phyloP scores from a whole-genome alignment of 2,888 invertebrate species.

The Lepidocyrtoides sp. region DNA sequence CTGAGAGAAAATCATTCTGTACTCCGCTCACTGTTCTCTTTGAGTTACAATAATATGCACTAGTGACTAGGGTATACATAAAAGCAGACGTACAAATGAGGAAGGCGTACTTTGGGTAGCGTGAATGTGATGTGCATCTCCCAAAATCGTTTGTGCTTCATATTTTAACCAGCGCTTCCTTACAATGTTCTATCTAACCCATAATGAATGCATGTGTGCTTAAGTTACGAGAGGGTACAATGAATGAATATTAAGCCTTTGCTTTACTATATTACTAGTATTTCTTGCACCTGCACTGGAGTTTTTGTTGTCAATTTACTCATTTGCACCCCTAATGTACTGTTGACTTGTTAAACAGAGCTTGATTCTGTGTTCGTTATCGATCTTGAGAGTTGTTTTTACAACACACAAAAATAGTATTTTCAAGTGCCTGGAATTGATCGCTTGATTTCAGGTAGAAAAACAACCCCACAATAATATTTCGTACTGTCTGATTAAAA shows the following conservation, averaged over 20 bases:
- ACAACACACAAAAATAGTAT: no score
- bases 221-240: neutral
- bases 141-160: neutral
- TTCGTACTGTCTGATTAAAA: no score
- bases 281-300: conserved; percentile 26
- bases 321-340: conserved; percentile 22
- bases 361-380: no score
- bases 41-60: conserved; percentile 1
- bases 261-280: neutral
- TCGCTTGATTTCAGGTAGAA: no score
- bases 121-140: neutral
- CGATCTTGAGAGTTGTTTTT: no score
- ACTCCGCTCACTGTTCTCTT: conserved; percentile 5
- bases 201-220: no score
- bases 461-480: no score
- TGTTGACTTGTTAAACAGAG: no score
- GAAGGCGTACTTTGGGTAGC: conserved; percentile 28
- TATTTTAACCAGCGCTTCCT: neutral
- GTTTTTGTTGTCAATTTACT: neutral
- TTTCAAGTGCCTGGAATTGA: no score
- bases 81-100: conserved; percentile 21
- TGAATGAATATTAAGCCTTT: conserved; percentile 20
- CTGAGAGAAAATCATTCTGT: conserved; percentile 2
- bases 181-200: no score
- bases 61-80: no score